Evolutionary conservation across 2,888 invertebrate species (phyloP), one percentile per base, ranked within the genome.

Genomic region (Thumatha senex): DNA sequence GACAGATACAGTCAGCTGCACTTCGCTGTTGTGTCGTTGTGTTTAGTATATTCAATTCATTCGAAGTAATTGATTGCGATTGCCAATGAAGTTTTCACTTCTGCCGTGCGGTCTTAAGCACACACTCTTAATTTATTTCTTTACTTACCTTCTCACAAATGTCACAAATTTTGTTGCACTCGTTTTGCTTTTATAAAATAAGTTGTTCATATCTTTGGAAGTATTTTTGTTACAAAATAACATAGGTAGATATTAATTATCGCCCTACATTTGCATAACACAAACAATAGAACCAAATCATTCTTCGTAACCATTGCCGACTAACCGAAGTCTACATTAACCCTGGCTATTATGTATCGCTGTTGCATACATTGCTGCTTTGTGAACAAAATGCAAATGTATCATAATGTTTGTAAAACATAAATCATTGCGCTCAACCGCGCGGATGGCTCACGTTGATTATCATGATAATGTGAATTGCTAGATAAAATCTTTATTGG

Each of bases 321-420:
- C 62, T 63, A 63, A 54, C 57, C 61, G 61, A 67, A 67, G 69
- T 67, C 66, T 65, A 62, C 58, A 67, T 69, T 62, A 70, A 67
- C 63, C 62, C 62, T 56, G 58, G 62, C 67, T 67, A 62, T 69
- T 67, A 68, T 67, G 58, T 63, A 57, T 57, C 57, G 55, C 61
- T 63, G 59, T 46, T 69, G 67, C 67, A 65, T 61, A 68, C 68
- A 67, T 68, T 68, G 64, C 58, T 67, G 64, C 67, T 72, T 76
- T 78, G 77, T 76, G 77, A 76, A 79, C 76, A 69, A 80, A 83
- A 82, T 82, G 80, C 80, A 80, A 82, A 84, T 83, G 74, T 74
- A 80, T 80, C 77, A 79, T 76, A 76, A 76, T 74, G 76, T 79
- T 73, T 68, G 67, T 69, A 70, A 70, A 71, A 67, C 71, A 77